phyloP scores from a whole-genome alignment of 2,888 invertebrate genomes.

The Drosophila subsilvestris region DNA sequence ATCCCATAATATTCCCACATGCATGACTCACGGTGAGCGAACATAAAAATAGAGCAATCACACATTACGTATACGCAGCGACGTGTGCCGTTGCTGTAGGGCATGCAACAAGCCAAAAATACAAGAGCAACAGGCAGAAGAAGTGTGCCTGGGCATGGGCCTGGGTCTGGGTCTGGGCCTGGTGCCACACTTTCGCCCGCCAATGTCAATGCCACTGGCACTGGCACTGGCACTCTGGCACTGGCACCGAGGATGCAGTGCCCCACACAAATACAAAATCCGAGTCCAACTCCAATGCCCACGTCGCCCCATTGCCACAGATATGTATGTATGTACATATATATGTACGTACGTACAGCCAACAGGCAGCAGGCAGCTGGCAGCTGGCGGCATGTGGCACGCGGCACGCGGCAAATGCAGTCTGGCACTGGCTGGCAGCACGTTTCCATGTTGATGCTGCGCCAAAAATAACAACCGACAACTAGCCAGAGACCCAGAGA shows the following conservation, averaged over 20 bases:
- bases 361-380: conserved; percentile 27
- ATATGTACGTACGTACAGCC: conserved; percentile 3
- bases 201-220: conserved; percentile 73
- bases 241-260: conserved; percentile 54
- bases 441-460: conserved; percentile 65
- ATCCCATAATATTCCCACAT: conserved; percentile 54
- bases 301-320: conserved; percentile 71
- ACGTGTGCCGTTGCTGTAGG: conserved; percentile 35
- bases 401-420: conserved; percentile 41
- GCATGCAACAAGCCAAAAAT: conserved; percentile 61
- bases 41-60: conserved; percentile 44
- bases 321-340: conserved; percentile 41
- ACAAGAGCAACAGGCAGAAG: conserved; percentile 32
- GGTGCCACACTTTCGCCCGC: conserved; percentile 71
- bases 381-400: conserved; percentile 49
- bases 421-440: conserved; percentile 46
- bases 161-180: conserved; percentile 17
- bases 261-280: conserved; percentile 38
- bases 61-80: conserved; percentile 69
- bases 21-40: conserved; percentile 18
- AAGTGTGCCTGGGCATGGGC: conserved; percentile 56
- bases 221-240: conserved; percentile 26
- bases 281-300: conserved; percentile 44
- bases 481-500: conserved; percentile 15
- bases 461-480: conserved; percentile 69